Evolutionary conservation across 2,888 invertebrate species (phyloP).

Genomic region (Drosophila longiperda): DNA sequence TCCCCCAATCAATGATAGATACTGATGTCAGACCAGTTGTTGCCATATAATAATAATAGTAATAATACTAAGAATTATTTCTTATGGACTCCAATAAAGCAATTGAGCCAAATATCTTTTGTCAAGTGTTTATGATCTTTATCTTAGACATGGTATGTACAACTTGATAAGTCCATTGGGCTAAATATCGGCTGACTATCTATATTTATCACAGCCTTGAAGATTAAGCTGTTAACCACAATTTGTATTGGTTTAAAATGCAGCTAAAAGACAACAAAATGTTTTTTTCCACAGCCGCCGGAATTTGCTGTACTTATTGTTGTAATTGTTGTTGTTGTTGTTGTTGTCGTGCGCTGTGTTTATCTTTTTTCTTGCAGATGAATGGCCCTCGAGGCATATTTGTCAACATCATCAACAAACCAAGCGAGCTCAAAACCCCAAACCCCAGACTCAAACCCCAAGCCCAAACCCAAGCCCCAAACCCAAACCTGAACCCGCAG

Average conservation of each 20-base stretch:
- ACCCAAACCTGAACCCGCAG: slow-evolving; percentile 51
- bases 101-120: neutral
- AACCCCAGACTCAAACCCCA: slow-evolving; percentile 18
- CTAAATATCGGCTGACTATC: slow-evolving; percentile 3
- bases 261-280: slow-evolving; percentile 33
- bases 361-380: slow-evolving; percentile 67
- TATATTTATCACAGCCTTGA: slow-evolving; percentile 1
- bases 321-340: slow-evolving; percentile 30
- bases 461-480: slow-evolving; percentile 29
- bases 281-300: slow-evolving; percentile 15
- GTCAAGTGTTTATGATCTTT: neutral
- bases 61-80: neutral
- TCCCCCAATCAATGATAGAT: neutral
- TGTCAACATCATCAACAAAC: slow-evolving; percentile 81
- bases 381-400: slow-evolving; percentile 79
- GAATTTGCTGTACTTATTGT: slow-evolving; percentile 23
- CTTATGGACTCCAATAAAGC: neutral
- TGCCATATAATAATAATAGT: too few species aligned
- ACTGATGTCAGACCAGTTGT: neutral
- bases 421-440: slow-evolving; percentile 26
- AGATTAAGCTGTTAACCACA: slow-evolving; percentile 10
- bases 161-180: neutral
- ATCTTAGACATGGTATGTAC: neutral
- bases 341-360: slow-evolving; percentile 33
- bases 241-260: slow-evolving; percentile 42